Evolutionary conservation across 2,113 vertebrate species (phyloP).

Genomic region (Anhinga anhinga): DNA sequence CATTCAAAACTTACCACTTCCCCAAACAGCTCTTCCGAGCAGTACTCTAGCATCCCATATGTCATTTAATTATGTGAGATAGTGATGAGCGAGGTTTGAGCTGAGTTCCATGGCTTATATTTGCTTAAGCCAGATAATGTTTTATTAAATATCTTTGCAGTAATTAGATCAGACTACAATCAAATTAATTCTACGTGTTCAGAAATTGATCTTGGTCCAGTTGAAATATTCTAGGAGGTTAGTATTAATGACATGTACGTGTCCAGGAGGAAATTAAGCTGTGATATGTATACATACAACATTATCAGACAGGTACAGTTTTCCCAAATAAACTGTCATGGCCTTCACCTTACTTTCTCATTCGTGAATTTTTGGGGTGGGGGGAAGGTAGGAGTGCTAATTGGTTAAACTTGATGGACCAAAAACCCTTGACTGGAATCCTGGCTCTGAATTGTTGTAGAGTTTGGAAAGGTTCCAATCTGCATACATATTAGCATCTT

Average conservation of each 20-base stretch:
- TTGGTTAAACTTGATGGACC: not conserved
- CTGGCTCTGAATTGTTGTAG: not conserved
- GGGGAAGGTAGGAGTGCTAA: not conserved
- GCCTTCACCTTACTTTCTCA: conserved; percentile 36
- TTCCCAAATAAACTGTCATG: conserved; percentile 74
- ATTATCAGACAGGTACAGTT: conserved; percentile 64
- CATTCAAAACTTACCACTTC: not conserved
- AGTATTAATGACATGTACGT: conserved; percentile 41
- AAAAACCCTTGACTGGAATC: not conserved
- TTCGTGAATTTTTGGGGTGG: not conserved
- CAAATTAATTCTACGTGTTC: not conserved
- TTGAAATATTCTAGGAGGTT: conserved; percentile 47
- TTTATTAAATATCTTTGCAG: conserved; percentile 12
- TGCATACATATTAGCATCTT: not conserved
- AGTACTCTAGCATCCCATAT: not conserved
- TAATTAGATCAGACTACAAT: conserved; percentile 1
- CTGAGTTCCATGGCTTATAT: not conserved
- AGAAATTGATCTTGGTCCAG: conserved; percentile 45
- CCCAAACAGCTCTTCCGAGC: not conserved
- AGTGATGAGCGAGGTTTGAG: not conserved
- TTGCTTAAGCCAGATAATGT: conserved; percentile 41
- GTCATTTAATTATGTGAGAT: not conserved
- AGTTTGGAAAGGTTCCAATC: not conserved
- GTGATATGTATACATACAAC: conserved; percentile 54
- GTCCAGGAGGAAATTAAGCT: conserved; percentile 59